A percentile compares a stretch with the other conserved stretches of the same genome.
phyloP scores from a whole-genome alignment of 2,888 invertebrate genomes.

The Hypolimnas misippus region DNA sequence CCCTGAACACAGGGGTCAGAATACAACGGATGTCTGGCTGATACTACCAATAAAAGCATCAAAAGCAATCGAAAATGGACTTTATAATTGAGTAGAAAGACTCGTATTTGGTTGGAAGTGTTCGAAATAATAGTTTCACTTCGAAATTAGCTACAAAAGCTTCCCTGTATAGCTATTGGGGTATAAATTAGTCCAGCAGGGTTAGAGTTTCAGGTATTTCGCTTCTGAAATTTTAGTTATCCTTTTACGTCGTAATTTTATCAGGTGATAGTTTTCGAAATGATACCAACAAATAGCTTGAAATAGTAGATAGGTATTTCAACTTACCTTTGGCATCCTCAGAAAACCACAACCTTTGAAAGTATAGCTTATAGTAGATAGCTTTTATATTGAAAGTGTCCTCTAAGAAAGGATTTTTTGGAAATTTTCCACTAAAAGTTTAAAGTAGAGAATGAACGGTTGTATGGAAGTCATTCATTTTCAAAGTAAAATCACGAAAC shows the following conservation, averaged over 20 bases:
- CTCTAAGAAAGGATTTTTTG: too few species aligned
- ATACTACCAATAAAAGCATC: constrained; percentile 6
- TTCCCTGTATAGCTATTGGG: constrained; percentile 23
- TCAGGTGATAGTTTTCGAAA: not conserved
- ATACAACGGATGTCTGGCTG: constrained; percentile 4
- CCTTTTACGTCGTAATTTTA: not conserved
- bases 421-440: too few species aligned
- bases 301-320: not conserved
- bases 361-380: too few species aligned
- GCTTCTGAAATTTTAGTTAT: not conserved
- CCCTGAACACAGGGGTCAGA: constrained; percentile 11
- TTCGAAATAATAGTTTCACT: constrained; percentile 12
- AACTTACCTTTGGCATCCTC: not conserved
- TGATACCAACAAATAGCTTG: not conserved
- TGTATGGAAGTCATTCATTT: too few species aligned
- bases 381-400: too few species aligned
- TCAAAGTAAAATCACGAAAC: too few species aligned
- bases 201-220: constrained; percentile 20
- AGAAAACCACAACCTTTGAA: not conserved
- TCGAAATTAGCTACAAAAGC: constrained; percentile 30
- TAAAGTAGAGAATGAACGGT: too few species aligned
- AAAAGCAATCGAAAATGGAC: not conserved
- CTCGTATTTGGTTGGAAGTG: not conserved
- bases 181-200: constrained; percentile 28
- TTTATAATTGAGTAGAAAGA: not conserved